Base-by-base conservation (phyloP, 2,113 vertebrate genomes). In the Brachypodius melanocephalos region DNA sequence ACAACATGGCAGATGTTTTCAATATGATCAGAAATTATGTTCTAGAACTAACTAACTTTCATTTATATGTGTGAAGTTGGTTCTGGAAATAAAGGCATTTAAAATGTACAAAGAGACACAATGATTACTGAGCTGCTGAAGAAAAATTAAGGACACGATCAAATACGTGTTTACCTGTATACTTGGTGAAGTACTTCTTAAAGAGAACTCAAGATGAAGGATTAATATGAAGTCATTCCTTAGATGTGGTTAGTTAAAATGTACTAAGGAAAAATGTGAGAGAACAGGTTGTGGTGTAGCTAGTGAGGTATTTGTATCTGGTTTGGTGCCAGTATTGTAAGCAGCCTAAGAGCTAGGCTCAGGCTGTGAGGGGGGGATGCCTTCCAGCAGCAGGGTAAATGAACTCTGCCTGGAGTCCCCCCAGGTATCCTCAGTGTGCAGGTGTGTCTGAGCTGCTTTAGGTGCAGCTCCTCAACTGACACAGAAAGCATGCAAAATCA, bases 161-260 rank as follows among this genome's bases (percentile, higher is more conserved):
- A 89, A 65, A 68, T 81, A 67, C 14, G 1, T 57, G 20, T 86
- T 92, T 73, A 66, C 34, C 5, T 62, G 9, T 38, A n/a, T 62
- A 34, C 24, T 18, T 24, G 28, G 63, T 65, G 31, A 83, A 66
- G 38, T 21, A 34, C 55, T 88, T 72, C 45, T 91, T 75, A 63
- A 8, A 92, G 90, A 90, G 84, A 93, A 61, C 20, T 52, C 81
- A 67, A 95, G 69, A 81, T 80, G 93, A 69, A 91, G 81, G 19
- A 46, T 68, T 77, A 85, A 55, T 90, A 83, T 74, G 61, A 97
- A 95, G 91, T 95, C 40, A 55, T 58, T 96, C 54, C 80, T 93
- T 96, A 95, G 81, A 95, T 95, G 93, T 86, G 93, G 51, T 81
- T 88, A 69, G 82, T 89, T 95, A 80, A 77, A 94, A 63, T 15